These are phyloP conservation scores for Caiman crocodilus DNA, from an alignment of 2,797 vertebrate species.

Conservation along the genomic window DNA sequence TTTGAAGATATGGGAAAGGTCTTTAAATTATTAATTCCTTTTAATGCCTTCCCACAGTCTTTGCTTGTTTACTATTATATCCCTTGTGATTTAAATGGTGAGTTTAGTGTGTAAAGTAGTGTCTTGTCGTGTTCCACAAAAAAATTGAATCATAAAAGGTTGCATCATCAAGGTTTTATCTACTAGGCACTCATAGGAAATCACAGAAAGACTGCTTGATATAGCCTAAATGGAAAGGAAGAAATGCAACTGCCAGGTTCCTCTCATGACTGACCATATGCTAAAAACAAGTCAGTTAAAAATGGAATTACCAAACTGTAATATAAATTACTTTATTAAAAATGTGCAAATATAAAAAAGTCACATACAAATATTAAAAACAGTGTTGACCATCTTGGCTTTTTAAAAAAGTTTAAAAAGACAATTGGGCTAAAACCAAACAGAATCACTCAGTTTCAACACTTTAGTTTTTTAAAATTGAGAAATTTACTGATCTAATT, in stretches of 20 bases:
- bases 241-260: background rate
- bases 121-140: background rate
- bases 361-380: constrained; percentile 47
- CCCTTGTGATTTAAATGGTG: fast-evolving
- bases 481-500: background rate
- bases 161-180: background rate
- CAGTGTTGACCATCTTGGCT: background rate
- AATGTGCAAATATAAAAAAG: constrained; percentile 67
- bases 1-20: background rate
- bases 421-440: background rate
- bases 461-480: background rate
- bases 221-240: background rate
- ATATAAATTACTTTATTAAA: constrained; percentile 74
- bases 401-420: constrained; percentile 20
- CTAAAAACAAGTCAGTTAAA: background rate
- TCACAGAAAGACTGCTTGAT: fast-evolving
- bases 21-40: fast-evolving
- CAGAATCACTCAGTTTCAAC: background rate
- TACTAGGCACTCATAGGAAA: background rate
- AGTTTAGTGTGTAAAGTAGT: background rate
- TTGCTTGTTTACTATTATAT: fast-evolving
- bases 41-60: background rate
- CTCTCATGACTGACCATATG: fast-evolving
- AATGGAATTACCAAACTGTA: background rate
- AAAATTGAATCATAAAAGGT: fast-evolving